Percentiles rank a stretch among this genome's conserved stretches.
phyloP scores from a whole-genome alignment of 2,888 invertebrate species.

The Enchytraeus crypticus region DNA sequence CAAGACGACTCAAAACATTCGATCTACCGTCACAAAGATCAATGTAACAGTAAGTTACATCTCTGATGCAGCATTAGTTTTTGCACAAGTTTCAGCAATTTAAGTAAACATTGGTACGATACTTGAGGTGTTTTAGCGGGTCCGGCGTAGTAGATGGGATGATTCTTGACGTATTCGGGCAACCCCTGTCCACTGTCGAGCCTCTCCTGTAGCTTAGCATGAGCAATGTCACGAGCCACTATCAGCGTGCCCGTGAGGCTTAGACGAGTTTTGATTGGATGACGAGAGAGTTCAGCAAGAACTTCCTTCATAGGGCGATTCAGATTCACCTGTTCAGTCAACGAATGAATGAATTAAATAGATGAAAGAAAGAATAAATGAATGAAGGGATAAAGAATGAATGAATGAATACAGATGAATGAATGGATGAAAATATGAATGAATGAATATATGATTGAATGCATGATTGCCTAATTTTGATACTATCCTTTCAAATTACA shows the following conservation, averaged over 20 bases:
- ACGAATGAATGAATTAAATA: background rate
- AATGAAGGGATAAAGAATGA: background rate
- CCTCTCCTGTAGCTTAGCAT: conserved; percentile 46
- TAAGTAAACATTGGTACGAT: too few species aligned
- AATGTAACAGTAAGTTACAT: too few species aligned
- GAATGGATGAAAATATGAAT: too few species aligned
- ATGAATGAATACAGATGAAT: too few species aligned
- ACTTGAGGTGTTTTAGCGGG: conserved; percentile 49
- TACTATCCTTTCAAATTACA: too few species aligned
- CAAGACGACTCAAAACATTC: too few species aligned
- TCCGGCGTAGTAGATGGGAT: conserved; percentile 49
- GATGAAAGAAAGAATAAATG: background rate
- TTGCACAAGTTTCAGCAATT: too few species aligned
- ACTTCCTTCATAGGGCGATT: conserved; percentile 43
- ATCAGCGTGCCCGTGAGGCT: conserved; percentile 46
- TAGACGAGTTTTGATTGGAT: conserved; percentile 44
- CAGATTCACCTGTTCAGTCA: conserved; percentile 35
- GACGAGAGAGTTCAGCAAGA: conserved; percentile 33
- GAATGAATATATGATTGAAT: background rate
- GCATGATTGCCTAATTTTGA: background rate
- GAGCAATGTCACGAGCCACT: conserved; percentile 49
- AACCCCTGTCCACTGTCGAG: conserved; percentile 42
- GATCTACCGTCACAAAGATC: too few species aligned
- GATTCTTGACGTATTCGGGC: conserved; percentile 47
- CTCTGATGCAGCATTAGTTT: too few species aligned